phyloP scores from a whole-genome alignment of 2,797 vertebrate genomes.

The Chelonia mydas region DNA sequence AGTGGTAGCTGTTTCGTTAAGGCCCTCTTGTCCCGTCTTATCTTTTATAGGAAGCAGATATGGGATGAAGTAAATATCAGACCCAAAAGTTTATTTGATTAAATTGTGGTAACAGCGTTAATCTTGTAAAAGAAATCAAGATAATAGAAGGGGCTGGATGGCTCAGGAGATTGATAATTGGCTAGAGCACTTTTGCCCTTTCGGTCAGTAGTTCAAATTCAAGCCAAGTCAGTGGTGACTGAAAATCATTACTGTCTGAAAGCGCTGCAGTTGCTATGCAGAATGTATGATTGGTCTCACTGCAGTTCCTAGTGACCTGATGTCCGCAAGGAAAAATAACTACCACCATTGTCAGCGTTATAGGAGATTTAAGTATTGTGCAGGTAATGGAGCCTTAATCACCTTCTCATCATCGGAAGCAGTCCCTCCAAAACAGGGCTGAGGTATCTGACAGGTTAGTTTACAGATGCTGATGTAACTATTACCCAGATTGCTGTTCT shows the following conservation, averaged over 20 bases:
- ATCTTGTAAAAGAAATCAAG: conserved; percentile 62
- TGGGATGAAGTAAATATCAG: conserved; percentile 41
- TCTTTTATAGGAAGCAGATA: conserved; percentile 6
- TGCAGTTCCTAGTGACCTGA: background rate
- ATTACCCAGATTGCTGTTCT: background rate
- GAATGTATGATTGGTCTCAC: conserved; percentile 46
- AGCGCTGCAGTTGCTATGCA: conserved; percentile 34
- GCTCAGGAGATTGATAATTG: conserved; percentile 65
- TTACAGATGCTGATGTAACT: background rate
- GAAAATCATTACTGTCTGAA: conserved; percentile 66
- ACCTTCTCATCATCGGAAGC: background rate
- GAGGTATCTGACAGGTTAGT: background rate
- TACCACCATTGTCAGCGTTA: background rate
- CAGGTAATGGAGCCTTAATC: background rate
- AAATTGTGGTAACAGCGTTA: conserved; percentile 50
- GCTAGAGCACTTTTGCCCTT: conserved; percentile 65
- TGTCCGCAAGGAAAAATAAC: conserved; percentile 6
- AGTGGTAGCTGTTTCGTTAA: conserved; percentile 28
- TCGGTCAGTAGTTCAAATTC: conserved; percentile 30
- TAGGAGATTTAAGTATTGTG: background rate
- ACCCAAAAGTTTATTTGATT: conserved; percentile 62
- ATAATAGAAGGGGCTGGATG: conserved; percentile 56
- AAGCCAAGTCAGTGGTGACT: conserved; percentile 48
- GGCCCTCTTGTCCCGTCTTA: background rate
- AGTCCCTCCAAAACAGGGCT: background rate